Evolutionary conservation across 2,113 vertebrate genomes (phyloP).

Genomic region (Chlorodrepanis virens): DNA sequence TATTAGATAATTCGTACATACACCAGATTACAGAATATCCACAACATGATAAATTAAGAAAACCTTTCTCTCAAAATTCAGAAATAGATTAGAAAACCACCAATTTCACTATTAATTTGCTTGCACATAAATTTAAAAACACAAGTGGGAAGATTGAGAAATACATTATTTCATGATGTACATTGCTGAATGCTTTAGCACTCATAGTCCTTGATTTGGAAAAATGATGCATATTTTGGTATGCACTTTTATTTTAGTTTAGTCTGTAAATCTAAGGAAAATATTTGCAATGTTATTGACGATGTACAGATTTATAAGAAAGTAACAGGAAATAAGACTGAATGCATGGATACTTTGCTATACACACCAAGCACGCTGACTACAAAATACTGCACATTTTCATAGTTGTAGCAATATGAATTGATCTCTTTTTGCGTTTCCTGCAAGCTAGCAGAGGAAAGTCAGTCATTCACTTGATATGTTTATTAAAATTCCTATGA

Average conservation of each 20-base stretch:
- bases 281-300: not conserved
- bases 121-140: conserved; percentile 1
- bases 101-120: conserved; percentile 30
- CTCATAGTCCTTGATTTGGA: not conserved
- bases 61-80: conserved; percentile 50
- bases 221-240: not conserved
- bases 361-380: not conserved
- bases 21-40: conserved; percentile 44
- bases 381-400: not conserved
- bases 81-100: not conserved
- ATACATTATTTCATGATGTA: not conserved
- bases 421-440: not conserved
- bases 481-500: conserved; percentile 54
- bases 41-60: conserved; percentile 35
- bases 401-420: not conserved
- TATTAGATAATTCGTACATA: conserved; percentile 44
- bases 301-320: not conserved
- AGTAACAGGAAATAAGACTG: not conserved
- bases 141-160: not conserved
- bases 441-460: not conserved
- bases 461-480: not conserved
- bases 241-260: not conserved
- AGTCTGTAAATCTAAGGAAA: not conserved
- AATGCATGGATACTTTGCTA: not conserved
- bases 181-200: not conserved